phyloP scores from a whole-genome alignment of 1,140 invertebrate species.

The Venturia canescens region DNA sequence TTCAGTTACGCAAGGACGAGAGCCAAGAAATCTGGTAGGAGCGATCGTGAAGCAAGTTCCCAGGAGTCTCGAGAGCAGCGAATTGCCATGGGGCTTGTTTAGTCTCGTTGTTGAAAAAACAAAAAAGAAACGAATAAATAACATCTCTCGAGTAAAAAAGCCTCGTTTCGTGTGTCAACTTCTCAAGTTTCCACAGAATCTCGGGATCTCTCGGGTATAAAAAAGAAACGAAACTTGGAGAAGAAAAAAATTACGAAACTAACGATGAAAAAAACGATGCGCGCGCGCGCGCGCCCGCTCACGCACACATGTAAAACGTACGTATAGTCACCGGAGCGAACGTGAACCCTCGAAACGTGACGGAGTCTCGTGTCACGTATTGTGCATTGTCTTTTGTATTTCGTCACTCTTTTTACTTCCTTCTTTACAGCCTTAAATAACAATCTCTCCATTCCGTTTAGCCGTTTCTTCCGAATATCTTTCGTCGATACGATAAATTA shows the following conservation, averaged over 20 bases:
- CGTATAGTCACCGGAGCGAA: neutral
- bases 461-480: neutral
- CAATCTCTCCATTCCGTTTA: neutral
- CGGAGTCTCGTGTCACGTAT: constrained; percentile 29
- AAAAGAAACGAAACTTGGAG: neutral
- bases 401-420: constrained; percentile 7
- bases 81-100: neutral
- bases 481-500: neutral
- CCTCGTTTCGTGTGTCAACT: neutral
- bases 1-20: constrained; percentile 10
- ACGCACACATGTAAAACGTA: constrained; percentile 9
- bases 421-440: neutral
- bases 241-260: neutral
- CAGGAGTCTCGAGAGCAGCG: neutral
- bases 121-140: neutral
- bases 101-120: neutral
- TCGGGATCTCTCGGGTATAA: neutral
- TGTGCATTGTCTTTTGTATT: constrained; percentile 22
- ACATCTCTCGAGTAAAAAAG: constrained; percentile 1
- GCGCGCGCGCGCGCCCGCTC: neutral
- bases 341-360: constrained; percentile 16
- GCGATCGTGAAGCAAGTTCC: neutral
- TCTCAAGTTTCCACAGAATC: constrained; percentile 18
- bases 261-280: constrained; percentile 7
- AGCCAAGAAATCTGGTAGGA: neutral